Evolutionary conservation across 2,888 invertebrate genomes (phyloP), one percentile per base, ranked within the genome.

Genomic region (Kuschelorhynchus macadamiae): DNA sequence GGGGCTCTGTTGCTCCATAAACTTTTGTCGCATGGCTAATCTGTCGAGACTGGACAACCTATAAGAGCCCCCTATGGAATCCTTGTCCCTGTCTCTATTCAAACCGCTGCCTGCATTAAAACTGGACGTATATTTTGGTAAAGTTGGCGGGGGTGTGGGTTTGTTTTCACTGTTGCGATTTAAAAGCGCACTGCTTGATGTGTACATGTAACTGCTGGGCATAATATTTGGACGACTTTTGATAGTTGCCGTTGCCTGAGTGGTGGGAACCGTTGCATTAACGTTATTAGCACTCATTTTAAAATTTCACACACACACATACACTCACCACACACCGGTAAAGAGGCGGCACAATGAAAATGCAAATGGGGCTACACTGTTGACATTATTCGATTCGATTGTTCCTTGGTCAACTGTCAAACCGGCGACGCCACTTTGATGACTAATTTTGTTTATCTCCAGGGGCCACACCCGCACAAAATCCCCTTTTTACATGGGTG

Each of bases 1-100:
- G 79, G 79, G 82, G 72, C 85, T 89, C 87, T 85, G 90, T 88
- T 90, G 90, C 80, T 93, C 93, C 80, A 93, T 90, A 78, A 93
- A 90, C 80, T 93, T 90, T 83, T 94, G 94, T 68, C 93, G 87
- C 75, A 92, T 88, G 47, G 94, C 94, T 79, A 94, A 86, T 81
- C 93, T 88, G 84, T 94, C 94, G 72, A 94, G 88, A 81, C 93
- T 93, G 60, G 93, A 92, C 76, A 94, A 86, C 71, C 90, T 86
- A 84, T 93, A 94, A 60, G 93, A 92, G 77, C 92, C 91, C 75
- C 91, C 91, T 71, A 89, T 85, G 75, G 89, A 88, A 79, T 92
- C 91, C 73, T 87, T 85, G 73, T 91, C 91, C 68, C 91, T 86
- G 76, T 88, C 89, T 60, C 80, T 83, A 25, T 65, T 64, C 61